Percentiles rank a stretch among this genome's conserved stretches.
These are phyloP conservation scores for Ashinkailepas kermadecensis DNA, from an alignment of 2,888 invertebrate genomes.

Conservation along the genomic window DNA sequence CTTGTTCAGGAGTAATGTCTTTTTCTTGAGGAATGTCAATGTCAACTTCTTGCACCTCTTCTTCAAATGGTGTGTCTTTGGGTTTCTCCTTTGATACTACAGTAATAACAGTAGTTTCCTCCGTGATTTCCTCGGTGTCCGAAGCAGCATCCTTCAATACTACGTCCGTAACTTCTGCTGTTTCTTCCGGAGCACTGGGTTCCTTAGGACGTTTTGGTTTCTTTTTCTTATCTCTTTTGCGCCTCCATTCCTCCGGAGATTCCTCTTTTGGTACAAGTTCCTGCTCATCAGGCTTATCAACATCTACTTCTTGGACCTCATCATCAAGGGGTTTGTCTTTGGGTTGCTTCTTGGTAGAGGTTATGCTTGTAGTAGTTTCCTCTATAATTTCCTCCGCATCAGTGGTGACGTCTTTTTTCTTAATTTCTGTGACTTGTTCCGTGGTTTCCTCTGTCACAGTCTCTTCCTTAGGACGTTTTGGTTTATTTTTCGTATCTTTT, in stretches of 20 bases:
- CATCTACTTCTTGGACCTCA: conserved; percentile 25
- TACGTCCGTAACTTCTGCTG: neutral
- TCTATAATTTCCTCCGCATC: conserved; percentile 46
- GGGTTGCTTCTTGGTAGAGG: conserved; percentile 49
- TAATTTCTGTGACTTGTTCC: conserved; percentile 43
- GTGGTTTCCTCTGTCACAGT: conserved; percentile 40
- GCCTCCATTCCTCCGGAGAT: conserved; percentile 32
- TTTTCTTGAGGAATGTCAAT: conserved; percentile 30
- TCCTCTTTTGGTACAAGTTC: conserved; percentile 28
- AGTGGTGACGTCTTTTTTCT: conserved; percentile 35
- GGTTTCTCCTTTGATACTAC: neutral
- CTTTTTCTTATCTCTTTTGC: conserved; percentile 32
- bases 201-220: conserved; percentile 21
- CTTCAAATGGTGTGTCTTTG: conserved; percentile 22
- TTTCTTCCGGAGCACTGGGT: neutral
- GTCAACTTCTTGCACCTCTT: conserved; percentile 33
- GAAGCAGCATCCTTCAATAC: neutral
- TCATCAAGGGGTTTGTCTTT: conserved; percentile 24
- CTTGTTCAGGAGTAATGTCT: neutral
- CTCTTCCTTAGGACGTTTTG: conserved; percentile 7
- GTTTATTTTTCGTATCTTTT: neutral
- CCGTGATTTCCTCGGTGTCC: neutral
- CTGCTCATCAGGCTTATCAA: conserved; percentile 28
- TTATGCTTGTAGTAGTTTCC: conserved; percentile 64
- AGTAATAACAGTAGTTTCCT: neutral